A percentile compares a stretch with the other conserved stretches of the same genome.
These are phyloP conservation scores for Nymphalis urticae DNA, from an alignment of 2,888 invertebrate species.

Conservation along the genomic window DNA sequence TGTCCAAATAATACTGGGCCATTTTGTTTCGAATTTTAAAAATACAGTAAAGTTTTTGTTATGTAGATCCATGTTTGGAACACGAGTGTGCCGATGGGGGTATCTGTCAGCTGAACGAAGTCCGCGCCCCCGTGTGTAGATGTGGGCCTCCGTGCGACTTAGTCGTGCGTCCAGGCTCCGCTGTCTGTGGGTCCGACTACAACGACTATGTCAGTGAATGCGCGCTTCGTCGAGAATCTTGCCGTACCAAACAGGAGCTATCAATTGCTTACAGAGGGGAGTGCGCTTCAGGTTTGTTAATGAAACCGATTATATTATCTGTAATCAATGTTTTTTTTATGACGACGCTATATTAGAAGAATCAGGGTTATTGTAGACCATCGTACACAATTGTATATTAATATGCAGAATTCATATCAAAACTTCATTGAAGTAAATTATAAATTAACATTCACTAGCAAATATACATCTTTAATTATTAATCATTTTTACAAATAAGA, in stretches of 20 bases:
- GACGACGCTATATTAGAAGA: no score
- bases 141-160: constrained; percentile 91
- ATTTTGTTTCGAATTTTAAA: not conserved
- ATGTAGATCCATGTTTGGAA: constrained; percentile 91
- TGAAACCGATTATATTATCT: not conserved
- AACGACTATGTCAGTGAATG: constrained; percentile 92
- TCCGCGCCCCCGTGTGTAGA: constrained; percentile 88
- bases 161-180: constrained; percentile 84
- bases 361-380: no score
- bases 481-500: no score
- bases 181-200: constrained; percentile 89
- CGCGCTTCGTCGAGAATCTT: constrained; percentile 88
- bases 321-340: not conserved
- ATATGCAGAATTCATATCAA: no score
- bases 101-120: constrained; percentile 90
- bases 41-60: constrained; percentile 14
- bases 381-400: no score
- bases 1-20: no score
- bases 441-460: no score
- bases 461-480: no score
- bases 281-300: constrained; percentile 87
- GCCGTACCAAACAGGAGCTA: constrained; percentile 86
- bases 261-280: constrained; percentile 91
- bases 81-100: constrained; percentile 89
- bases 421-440: no score